A percentile compares a stretch with the other conserved stretches of the same genome.
phyloP scores from a whole-genome alignment of 2,113 vertebrate genomes.

The Periophthalmodon schlosseri region DNA sequence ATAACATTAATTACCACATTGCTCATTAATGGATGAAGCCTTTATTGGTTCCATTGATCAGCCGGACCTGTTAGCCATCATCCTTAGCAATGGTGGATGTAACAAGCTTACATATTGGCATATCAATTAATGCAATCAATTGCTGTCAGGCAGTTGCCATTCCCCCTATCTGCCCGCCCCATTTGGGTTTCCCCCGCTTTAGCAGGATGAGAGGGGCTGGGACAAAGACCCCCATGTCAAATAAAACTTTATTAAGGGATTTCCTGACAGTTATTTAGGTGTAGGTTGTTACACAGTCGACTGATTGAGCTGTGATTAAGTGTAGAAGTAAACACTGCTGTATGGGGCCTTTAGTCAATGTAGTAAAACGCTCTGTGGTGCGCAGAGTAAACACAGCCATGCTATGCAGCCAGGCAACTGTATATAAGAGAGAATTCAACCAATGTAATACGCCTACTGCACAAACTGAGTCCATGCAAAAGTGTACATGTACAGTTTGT shows the following conservation, averaged over 20 bases:
- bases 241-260: conserved; percentile 72
- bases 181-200: conserved; percentile 40
- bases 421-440: not conserved
- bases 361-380: not conserved
- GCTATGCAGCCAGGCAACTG: conserved; percentile 19
- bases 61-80: conserved; percentile 94
- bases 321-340: not conserved
- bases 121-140: conserved; percentile 99
- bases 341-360: conserved; percentile 6
- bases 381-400: conserved; percentile 26
- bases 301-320: conserved; percentile 22
- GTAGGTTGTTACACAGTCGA: conserved; percentile 25
- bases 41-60: conserved; percentile 99
- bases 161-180: conserved; percentile 61
- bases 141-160: conserved; percentile 93
- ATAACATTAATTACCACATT: conserved; percentile 99
- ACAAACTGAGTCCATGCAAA: not conserved
- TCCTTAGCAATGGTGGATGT: conserved; percentile 98
- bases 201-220: conserved; percentile 52
- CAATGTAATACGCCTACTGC: not conserved
- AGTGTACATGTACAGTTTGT: not conserved
- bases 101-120: conserved; percentile 99
- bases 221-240: conserved; percentile 73
- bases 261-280: conserved; percentile 68
- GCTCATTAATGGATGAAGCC: conserved; percentile 99